phyloP scores from a whole-genome alignment of 2,797 vertebrate species.

The Anguilla megastoma region DNA sequence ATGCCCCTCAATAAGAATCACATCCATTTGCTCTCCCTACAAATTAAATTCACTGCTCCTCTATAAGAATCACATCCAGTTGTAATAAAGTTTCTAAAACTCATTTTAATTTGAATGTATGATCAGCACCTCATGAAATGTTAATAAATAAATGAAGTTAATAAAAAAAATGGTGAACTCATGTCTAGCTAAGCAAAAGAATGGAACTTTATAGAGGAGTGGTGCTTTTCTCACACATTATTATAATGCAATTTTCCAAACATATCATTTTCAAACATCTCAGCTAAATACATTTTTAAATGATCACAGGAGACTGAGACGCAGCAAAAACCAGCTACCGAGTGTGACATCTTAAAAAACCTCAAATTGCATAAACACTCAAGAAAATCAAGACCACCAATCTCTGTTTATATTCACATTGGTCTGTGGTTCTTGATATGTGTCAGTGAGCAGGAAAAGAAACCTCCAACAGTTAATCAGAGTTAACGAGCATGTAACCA shows the following conservation, averaged over 20 bases:
- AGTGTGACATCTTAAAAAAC: background rate
- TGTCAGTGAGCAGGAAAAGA: background rate
- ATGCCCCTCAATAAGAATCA: too few relatives aligned
- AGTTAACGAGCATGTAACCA: conserved; percentile 6
- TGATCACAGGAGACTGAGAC: background rate
- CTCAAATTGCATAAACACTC: background rate
- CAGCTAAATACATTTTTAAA: background rate
- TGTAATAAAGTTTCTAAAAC: background rate
- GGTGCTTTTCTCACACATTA: background rate
- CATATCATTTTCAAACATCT: background rate
- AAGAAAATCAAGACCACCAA: background rate
- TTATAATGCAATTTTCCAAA: background rate
- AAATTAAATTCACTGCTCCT: too few relatives aligned
- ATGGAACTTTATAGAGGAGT: background rate
- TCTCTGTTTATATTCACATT: conserved; percentile 5
- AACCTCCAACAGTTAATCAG: background rate
- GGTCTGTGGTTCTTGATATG: background rate
- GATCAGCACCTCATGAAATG: background rate
- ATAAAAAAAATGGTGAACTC: background rate
- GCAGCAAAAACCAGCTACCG: background rate
- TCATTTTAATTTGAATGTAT: background rate
- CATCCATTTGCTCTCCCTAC: too few relatives aligned
- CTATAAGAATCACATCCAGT: too few relatives aligned
- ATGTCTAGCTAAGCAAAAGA: background rate
- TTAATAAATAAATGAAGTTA: background rate